Percentiles rank a stretch among this genome's conserved stretches.
Evolutionary conservation across 1,140 invertebrate genomes (phyloP).

Genomic region (Hestina assimilis): DNA sequence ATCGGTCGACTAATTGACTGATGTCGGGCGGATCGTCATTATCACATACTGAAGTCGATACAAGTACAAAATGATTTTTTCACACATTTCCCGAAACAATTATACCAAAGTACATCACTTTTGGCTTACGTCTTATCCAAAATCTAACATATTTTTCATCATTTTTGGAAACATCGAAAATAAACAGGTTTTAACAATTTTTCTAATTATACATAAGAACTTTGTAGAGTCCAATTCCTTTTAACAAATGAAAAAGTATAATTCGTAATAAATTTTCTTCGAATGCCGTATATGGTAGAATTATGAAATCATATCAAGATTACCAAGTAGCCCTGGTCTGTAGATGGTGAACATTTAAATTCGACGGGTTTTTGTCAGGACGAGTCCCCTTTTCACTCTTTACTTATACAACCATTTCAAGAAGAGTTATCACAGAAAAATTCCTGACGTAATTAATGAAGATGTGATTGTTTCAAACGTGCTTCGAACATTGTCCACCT

Average conservation of each 20-base stretch:
- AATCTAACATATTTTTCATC: no score
- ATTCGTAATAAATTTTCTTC: slow-evolving; percentile 19
- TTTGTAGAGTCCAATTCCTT: no score
- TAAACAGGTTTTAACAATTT: no score
- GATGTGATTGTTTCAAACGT: slow-evolving; percentile 72
- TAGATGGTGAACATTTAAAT: slow-evolving; percentile 41
- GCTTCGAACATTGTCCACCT: slow-evolving; percentile 53
- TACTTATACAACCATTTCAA: slow-evolving; percentile 36
- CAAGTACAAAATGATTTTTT: slow-evolving; percentile 13
- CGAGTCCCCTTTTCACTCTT: slow-evolving; percentile 27
- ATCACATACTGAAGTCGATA: slow-evolving; percentile 41
- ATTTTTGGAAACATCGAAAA: no score
- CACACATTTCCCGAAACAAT: slow-evolving; percentile 4
- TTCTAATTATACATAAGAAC: no score
- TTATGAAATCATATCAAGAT: slow-evolving; percentile 50
- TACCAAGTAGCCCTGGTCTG: slow-evolving; percentile 29
- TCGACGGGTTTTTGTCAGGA: slow-evolving; percentile 40
- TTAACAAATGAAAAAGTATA: slow-evolving; percentile 16
- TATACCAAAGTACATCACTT: slow-evolving; percentile 1
- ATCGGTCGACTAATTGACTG: slow-evolving; percentile 48
- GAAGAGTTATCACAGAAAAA: slow-evolving; percentile 49
- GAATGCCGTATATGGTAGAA: slow-evolving; percentile 26
- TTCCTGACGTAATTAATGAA: slow-evolving; percentile 72
- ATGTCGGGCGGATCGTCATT: slow-evolving; percentile 37
- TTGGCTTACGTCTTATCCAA: no score